A percentile compares a stretch with the other conserved stretches of the same genome.
These are phyloP conservation scores for Heterotilapia buettikoferi DNA, from an alignment of 2,113 vertebrate species.

Conservation along the genomic window DNA sequence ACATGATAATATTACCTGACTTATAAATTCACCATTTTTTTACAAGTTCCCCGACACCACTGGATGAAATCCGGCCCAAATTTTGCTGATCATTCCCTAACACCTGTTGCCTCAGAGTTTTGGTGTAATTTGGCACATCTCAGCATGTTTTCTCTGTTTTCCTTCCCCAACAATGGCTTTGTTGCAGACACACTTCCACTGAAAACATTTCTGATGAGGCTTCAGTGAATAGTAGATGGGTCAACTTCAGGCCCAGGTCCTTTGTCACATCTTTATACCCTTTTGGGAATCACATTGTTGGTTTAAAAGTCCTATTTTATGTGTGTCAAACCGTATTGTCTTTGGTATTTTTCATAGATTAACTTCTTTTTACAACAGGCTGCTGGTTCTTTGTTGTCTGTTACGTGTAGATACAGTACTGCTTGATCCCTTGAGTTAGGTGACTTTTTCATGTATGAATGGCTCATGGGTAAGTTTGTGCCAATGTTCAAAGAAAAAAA, in stretches of 20 bases:
- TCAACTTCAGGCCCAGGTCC: not conserved
- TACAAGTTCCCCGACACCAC: not conserved
- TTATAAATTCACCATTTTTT: not conserved
- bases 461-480: not conserved
- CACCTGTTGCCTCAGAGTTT: not conserved
- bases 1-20: not conserved
- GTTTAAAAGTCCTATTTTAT: not conserved
- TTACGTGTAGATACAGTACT: accelerated
- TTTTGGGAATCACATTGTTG: not conserved
- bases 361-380: not conserved
- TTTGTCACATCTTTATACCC: not conserved
- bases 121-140: accelerated
- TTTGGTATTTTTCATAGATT: not conserved
- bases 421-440: not conserved
- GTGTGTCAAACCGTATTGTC: accelerated
- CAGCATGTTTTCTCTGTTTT: not conserved
- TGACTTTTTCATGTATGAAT: not conserved
- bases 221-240: not conserved
- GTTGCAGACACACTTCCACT: accelerated
- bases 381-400: not conserved
- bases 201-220: not conserved
- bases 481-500: not conserved
- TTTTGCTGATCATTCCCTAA: not conserved
- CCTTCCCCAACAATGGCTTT: accelerated
- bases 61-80: not conserved